Percentiles rank a stretch among this genome's conserved stretches.
phyloP scores from a whole-genome alignment of 2,797 vertebrate species.

The Phataginus tricuspis region DNA sequence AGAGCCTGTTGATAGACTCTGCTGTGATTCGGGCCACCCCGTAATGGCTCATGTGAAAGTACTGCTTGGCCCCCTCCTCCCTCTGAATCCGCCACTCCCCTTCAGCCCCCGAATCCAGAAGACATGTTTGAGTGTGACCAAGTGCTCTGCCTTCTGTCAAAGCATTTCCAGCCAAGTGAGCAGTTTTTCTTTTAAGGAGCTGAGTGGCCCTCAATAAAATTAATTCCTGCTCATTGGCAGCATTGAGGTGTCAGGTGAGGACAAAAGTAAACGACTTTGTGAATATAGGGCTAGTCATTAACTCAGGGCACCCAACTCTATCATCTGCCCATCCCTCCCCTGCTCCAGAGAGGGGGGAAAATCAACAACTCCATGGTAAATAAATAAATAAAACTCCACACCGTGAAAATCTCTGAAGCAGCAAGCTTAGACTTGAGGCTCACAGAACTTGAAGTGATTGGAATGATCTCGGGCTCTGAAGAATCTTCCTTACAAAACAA shows the following conservation, averaged over 20 bases:
- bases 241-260: slow-evolving; percentile 79
- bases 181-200: slow-evolving; percentile 86
- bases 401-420: slow-evolving; percentile 61
- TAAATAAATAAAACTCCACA: slow-evolving; percentile 74
- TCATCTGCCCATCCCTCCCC: slow-evolving; percentile 83
- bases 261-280: slow-evolving; percentile 88
- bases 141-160: slow-evolving; percentile 90
- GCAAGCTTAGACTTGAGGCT: neutral
- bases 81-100: slow-evolving; percentile 59
- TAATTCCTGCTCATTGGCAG: slow-evolving; percentile 86
- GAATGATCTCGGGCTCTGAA: neutral
- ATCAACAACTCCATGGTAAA: slow-evolving; percentile 55
- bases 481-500: neutral
- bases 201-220: slow-evolving; percentile 85
- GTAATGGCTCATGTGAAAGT: slow-evolving; percentile 72
- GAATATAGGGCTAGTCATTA: slow-evolving; percentile 91
- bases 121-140: slow-evolving; percentile 83
- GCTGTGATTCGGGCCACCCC: slow-evolving; percentile 80
- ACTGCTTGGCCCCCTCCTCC: slow-evolving; percentile 43
- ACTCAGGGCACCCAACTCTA: slow-evolving; percentile 84
- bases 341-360: slow-evolving; percentile 36
- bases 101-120: slow-evolving; percentile 75
- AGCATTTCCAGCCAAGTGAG: slow-evolving; percentile 88
- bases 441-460: neutral
- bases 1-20: slow-evolving; percentile 82